Conservation (phyloP, 2,797 vertebrate genomes). For the Oreochromis mossambicus region DNA sequence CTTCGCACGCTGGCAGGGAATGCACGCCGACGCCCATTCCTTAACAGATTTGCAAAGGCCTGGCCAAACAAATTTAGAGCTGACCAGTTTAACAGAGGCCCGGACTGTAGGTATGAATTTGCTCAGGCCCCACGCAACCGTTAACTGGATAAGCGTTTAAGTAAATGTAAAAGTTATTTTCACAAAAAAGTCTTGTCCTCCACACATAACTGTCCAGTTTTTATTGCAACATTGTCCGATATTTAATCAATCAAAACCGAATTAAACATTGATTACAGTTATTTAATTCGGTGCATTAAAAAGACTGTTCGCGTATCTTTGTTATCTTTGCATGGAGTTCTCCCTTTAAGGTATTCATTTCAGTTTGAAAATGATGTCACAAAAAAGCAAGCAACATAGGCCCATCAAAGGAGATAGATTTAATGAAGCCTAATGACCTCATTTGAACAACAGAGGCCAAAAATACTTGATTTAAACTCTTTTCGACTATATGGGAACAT, state of each 20-base stretch:
- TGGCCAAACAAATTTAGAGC: no score
- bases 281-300: background rate
- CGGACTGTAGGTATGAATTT: background rate
- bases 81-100: no score
- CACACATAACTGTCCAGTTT: background rate
- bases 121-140: background rate
- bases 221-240: background rate
- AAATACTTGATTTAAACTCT: background rate
- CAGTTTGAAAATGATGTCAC: background rate
- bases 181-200: background rate
- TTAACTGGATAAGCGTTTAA: background rate
- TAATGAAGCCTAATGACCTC: background rate
- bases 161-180: background rate
- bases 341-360: background rate
- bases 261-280: background rate
- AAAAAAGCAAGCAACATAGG: background rate
- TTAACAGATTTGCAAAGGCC: no score
- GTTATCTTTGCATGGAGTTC: background rate
- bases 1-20: no score
- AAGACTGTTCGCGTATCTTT: background rate
- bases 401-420: background rate
- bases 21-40: no score
- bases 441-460: background rate
- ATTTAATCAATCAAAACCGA: background rate
- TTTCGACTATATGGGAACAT: background rate